A percentile compares a stretch with the other conserved stretches of the same genome.
Conservation (phyloP, 2,888 invertebrate species). For the Salticus scenicus region DNA sequence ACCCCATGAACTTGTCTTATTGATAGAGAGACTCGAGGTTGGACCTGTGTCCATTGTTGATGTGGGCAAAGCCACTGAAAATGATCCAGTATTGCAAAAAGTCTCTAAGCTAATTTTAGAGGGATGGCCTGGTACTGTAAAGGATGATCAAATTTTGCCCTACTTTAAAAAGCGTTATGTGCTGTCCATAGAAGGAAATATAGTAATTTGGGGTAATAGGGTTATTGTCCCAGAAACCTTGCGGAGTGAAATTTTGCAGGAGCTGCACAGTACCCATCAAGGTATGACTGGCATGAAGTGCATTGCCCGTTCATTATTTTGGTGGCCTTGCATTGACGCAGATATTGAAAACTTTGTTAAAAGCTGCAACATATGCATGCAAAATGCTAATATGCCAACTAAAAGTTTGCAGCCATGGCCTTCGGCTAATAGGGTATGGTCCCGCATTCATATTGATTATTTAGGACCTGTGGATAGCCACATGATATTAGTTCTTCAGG, state of each 20-base stretch:
- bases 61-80: background rate
- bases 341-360: constrained; percentile 56
- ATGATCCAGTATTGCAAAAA: background rate
- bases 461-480: constrained; percentile 45
- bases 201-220: background rate
- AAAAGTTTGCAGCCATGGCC: constrained; percentile 73
- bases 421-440: constrained; percentile 11
- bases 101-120: background rate
- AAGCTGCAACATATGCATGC: constrained; percentile 36
- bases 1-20: background rate
- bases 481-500: constrained; percentile 4
- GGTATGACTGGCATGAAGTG: constrained; percentile 73
- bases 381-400: constrained; percentile 11
- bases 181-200: background rate
- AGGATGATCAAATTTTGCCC: background rate
- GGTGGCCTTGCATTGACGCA: constrained; percentile 73
- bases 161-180: background rate
- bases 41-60: background rate
- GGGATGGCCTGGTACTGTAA: background rate
- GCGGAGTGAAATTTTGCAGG: background rate
- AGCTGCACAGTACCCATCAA: background rate
- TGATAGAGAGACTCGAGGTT: background rate
- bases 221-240: background rate
- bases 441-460: constrained; percentile 59
- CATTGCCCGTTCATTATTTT: constrained; percentile 73